These are phyloP conservation scores for Rhingia campestris DNA, from an alignment of 2,888 invertebrate genomes.

Conservation along the genomic window DNA sequence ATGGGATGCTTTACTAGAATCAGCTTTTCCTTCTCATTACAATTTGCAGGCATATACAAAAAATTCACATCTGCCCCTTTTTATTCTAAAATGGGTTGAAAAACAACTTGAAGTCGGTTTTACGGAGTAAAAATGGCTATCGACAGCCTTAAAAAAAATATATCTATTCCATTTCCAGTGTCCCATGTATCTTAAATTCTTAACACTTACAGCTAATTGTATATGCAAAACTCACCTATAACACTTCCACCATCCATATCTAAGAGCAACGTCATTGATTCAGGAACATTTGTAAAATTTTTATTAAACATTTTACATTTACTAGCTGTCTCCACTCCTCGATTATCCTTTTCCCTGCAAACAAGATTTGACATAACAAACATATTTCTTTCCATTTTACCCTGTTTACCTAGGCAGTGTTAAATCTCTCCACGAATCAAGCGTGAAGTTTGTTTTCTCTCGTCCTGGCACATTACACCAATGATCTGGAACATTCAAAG, in stretches of 20 bases:
- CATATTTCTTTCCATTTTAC: not conserved
- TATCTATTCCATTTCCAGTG: no score
- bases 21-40: no score
- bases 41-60: no score
- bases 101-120: no score
- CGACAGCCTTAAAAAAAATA: no score
- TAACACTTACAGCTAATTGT: not conserved
- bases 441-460: constrained; percentile 82
- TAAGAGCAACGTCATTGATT: not conserved
- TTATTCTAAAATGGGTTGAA: no score
- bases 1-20: no score
- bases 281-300: constrained; percentile 77
- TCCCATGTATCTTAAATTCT: no score
- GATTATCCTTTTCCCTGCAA: constrained; percentile 80
- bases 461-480: constrained; percentile 85
- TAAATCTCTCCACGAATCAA: constrained; percentile 83
- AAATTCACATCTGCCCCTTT: no score
- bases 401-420: constrained; percentile 83
- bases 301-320: constrained; percentile 83
- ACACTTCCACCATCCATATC: not conserved
- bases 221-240: constrained; percentile 32
- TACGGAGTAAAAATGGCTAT: no score
- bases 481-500: constrained; percentile 84
- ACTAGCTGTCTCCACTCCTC: constrained; percentile 81
- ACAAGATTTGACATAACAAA: not conserved